These are phyloP conservation scores for Eupithecia centaureata DNA, from an alignment of 2,888 invertebrate species.

Conservation along the genomic window DNA sequence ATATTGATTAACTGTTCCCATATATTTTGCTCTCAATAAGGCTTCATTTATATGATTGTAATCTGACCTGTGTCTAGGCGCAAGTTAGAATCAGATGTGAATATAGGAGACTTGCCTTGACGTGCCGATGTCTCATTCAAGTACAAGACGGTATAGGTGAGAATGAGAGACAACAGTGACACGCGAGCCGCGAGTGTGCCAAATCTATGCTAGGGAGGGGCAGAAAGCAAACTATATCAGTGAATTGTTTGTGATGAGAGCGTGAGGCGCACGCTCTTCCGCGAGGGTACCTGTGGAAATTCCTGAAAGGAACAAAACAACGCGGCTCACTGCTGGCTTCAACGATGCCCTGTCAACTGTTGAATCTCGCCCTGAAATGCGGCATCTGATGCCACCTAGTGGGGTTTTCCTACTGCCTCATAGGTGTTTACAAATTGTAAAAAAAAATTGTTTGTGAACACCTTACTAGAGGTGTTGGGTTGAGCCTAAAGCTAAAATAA, in stretches of 20 bases:
- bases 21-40: slow-evolving; percentile 66
- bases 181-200: slow-evolving; percentile 85
- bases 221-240: slow-evolving; percentile 85
- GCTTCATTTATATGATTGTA: slow-evolving; percentile 74
- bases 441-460: slow-evolving; percentile 27
- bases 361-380: slow-evolving; percentile 82
- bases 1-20: slow-evolving; percentile 57
- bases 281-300: slow-evolving; percentile 79
- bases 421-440: slow-evolving; percentile 36
- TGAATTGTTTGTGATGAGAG: slow-evolving; percentile 77
- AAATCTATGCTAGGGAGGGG: slow-evolving; percentile 85
- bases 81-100: slow-evolving; percentile 79
- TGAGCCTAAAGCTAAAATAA: slow-evolving; percentile 46
- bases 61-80: slow-evolving; percentile 81
- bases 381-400: slow-evolving; percentile 66
- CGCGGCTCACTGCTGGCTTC: slow-evolving; percentile 80
- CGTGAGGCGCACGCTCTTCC: slow-evolving; percentile 75
- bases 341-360: slow-evolving; percentile 82
- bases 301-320: slow-evolving; percentile 81
- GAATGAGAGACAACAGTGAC: slow-evolving; percentile 85
- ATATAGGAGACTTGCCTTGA: slow-evolving; percentile 83
- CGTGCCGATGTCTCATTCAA: slow-evolving; percentile 83
- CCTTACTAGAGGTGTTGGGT: slow-evolving; percentile 29
- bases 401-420: slow-evolving; percentile 60
- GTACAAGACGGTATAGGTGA: slow-evolving; percentile 84